Evolutionary conservation across 2,888 invertebrate genomes (phyloP).

Genomic region (Drosophila borborema): DNA sequence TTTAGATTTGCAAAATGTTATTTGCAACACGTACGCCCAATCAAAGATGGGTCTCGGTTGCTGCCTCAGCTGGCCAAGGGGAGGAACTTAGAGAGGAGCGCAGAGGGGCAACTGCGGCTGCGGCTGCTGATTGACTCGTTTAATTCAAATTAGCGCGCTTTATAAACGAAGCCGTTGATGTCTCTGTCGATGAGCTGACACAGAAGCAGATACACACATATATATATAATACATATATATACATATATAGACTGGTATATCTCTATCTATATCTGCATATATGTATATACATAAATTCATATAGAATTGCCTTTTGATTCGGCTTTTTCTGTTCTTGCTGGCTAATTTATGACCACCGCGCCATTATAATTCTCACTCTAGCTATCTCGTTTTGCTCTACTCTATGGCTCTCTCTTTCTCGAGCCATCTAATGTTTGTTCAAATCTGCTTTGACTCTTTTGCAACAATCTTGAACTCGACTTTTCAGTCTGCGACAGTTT

Average conservation of each 20-base stretch:
- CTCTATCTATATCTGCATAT: not conserved
- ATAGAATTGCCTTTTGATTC: conserved; percentile 30
- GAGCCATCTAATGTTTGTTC: conserved; percentile 66
- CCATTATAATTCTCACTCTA: conserved; percentile 69
- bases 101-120: not conserved
- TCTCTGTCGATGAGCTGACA: conserved; percentile 46
- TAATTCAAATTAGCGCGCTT: conserved; percentile 58
- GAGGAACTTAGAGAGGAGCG: not conserved
- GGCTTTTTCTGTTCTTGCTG: conserved; percentile 22
- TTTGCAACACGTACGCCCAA: conserved; percentile 67
- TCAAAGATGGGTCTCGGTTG: conserved; percentile 3
- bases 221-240: not conserved
- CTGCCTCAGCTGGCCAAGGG: not conserved
- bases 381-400: not conserved
- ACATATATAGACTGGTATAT: not conserved
- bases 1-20: conserved; percentile 54
- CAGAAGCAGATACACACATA: conserved; percentile 3
- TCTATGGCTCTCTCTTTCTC: not conserved
- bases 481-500: conserved; percentile 41
- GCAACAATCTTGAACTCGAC: conserved; percentile 42
- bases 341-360: conserved; percentile 59
- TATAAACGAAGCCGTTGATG: conserved; percentile 52
- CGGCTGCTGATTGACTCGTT: conserved; percentile 24
- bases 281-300: conserved; percentile 4
- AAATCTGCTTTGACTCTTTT: conserved; percentile 40